Evolutionary conservation across 2,113 vertebrate species (phyloP).

Genomic region (Xiphias gladius): DNA sequence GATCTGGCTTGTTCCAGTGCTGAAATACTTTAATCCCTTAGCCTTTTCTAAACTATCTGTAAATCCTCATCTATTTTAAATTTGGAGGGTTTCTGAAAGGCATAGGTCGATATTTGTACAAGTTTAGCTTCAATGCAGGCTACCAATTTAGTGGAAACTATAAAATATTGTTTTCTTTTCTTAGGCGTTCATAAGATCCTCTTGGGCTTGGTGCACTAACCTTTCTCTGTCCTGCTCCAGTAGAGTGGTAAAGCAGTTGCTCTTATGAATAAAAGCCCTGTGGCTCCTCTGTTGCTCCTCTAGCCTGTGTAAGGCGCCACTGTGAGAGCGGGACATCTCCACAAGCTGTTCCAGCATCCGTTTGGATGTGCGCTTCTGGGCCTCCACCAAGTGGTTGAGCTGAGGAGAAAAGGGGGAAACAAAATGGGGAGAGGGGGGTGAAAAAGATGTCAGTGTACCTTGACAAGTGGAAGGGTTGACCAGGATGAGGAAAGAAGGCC

Average conservation of each 20-base stretch:
- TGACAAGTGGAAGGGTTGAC: neutral
- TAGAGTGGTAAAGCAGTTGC: slow-evolving; percentile 86
- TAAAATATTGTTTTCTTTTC: slow-evolving; percentile 45
- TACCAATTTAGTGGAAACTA: slow-evolving; percentile 25
- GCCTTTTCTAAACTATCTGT: slow-evolving; percentile 48
- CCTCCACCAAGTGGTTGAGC: slow-evolving; percentile 88
- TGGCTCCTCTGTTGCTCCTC: slow-evolving; percentile 90
- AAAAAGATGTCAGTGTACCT: neutral
- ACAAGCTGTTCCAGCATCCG: slow-evolving; percentile 88
- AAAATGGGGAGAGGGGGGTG: neutral
- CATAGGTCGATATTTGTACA: slow-evolving; percentile 40
- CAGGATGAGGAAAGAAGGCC: neutral
- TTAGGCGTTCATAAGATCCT: slow-evolving; percentile 19
- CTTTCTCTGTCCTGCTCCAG: slow-evolving; percentile 91
- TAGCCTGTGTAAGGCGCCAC: slow-evolving; percentile 83
- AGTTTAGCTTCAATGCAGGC: slow-evolving; percentile 19
- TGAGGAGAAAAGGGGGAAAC: slow-evolving; percentile 53
- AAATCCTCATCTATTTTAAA: slow-evolving; percentile 58
- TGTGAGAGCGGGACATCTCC: slow-evolving; percentile 87
- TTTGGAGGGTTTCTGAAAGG: slow-evolving; percentile 40
- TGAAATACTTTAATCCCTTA: slow-evolving; percentile 68
- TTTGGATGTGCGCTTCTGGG: slow-evolving; percentile 85
- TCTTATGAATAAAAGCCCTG: slow-evolving; percentile 86
- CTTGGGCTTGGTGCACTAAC: slow-evolving; percentile 77
- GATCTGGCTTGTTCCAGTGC: slow-evolving; percentile 56